A percentile compares a stretch with the other conserved stretches of the same genome.
Conservation (phyloP, 2,888 invertebrate species). For the Stenodema calcarata region DNA sequence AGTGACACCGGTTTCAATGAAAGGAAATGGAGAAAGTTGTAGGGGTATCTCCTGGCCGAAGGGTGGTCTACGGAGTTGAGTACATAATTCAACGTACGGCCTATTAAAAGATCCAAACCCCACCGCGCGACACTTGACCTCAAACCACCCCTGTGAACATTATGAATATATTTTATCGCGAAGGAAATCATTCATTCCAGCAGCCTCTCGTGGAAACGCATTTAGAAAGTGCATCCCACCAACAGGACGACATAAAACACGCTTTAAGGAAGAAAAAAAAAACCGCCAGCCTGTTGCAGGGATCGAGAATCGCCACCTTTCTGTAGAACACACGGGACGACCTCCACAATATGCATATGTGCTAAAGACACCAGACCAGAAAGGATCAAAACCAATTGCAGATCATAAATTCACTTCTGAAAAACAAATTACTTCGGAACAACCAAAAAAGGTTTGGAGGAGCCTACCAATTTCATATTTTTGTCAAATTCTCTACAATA, state of each 20-base stretch:
- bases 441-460: too few species aligned
- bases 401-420: too few species aligned
- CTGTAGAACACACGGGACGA: too few species aligned
- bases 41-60: background rate
- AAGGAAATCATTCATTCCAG: background rate
- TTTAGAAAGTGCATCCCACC: background rate
- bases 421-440: too few species aligned
- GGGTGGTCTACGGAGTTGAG: background rate
- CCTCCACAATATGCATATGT: too few species aligned
- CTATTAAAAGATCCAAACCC: background rate
- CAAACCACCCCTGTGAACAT: background rate
- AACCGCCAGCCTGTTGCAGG: too few species aligned
- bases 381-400: too few species aligned
- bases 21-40: slow-evolving; percentile 13
- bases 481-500: too few species aligned
- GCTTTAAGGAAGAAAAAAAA: too few species aligned
- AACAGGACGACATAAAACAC: background rate
- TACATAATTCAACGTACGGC: background rate
- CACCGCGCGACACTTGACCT: background rate
- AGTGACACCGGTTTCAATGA: slow-evolving; percentile 10
- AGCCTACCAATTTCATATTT: too few species aligned
- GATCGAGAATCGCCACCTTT: too few species aligned
- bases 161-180: background rate
- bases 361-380: too few species aligned
- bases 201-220: background rate